Evolutionary conservation across 1,140 invertebrate species (phyloP).

Genomic region (Bactericera cockerelli): DNA sequence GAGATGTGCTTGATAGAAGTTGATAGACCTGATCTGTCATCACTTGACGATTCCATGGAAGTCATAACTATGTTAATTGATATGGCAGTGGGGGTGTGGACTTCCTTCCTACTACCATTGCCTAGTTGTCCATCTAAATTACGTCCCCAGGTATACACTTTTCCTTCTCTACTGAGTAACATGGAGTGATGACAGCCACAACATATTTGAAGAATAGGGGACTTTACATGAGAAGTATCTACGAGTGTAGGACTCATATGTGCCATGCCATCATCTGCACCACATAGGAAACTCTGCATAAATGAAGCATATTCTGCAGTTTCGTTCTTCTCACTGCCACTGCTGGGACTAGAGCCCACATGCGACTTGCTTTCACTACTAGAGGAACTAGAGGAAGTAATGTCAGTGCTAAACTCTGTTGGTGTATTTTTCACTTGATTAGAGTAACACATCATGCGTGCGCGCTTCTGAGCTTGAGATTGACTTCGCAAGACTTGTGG

Average conservation of each 20-base stretch:
- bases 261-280: conserved; percentile 20
- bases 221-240: conserved; percentile 39
- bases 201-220: conserved; percentile 40
- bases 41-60: conserved; percentile 11
- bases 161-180: conserved; percentile 44
- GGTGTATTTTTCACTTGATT: not conserved
- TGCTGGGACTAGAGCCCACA: not conserved
- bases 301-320: not conserved
- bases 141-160: conserved; percentile 49
- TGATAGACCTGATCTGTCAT: conserved; percentile 11
- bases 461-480: conserved; percentile 43
- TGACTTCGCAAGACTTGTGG: conserved; percentile 54
- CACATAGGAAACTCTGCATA: not conserved
- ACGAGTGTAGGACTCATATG: conserved; percentile 40
- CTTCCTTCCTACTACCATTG: conserved; percentile 37
- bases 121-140: conserved; percentile 56
- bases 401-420: too few relatives aligned
- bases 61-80: conserved; percentile 18
- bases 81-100: conserved; percentile 30
- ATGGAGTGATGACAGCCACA: conserved; percentile 51
- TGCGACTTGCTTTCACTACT: not conserved
- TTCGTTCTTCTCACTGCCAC: not conserved
- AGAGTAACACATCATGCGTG: conserved; percentile 8
- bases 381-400: not conserved
- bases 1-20: conserved; percentile 30